Evolutionary conservation across 2,113 vertebrate genomes (phyloP).

Genomic region (Pampusana beccarii): DNA sequence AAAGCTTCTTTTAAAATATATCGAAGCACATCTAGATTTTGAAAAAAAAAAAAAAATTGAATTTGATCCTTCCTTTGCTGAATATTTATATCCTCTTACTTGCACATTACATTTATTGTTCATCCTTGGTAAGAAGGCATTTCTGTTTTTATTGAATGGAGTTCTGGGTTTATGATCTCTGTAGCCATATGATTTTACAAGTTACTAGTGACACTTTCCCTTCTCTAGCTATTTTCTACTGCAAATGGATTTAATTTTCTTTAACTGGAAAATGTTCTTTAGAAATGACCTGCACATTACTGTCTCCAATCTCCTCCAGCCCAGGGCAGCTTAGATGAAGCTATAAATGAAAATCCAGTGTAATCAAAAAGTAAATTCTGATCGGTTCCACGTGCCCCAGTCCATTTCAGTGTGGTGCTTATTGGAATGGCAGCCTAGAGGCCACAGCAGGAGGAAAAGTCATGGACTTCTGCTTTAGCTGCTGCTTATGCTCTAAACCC

Average conservation of each 20-base stretch:
- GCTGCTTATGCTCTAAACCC: neutral
- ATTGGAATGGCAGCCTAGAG: neutral
- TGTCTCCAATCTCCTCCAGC: neutral
- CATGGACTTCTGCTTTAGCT: neutral
- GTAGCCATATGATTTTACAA: neutral
- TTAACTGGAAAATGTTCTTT: neutral
- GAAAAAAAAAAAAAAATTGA: neutral
- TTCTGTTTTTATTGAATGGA: constrained; percentile 2
- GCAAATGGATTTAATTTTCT: neutral
- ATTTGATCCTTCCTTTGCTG: neutral
- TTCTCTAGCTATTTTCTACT: neutral
- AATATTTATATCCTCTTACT: constrained; percentile 33
- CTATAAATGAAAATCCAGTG: neutral
- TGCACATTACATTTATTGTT: neutral
- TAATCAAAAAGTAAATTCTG: neutral
- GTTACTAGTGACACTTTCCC: neutral
- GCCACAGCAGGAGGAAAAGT: neutral
- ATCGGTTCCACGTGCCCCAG: neutral
- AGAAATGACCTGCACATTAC: neutral
- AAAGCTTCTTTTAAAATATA: neutral
- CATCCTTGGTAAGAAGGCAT: neutral
- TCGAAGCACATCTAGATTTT: neutral
- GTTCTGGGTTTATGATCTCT: neutral
- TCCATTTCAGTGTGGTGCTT: neutral
- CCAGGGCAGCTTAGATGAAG: neutral